Evolutionary conservation across 2,888 invertebrate species (phyloP), one percentile per base, ranked within the genome.

Genomic region (Lasioglossum oenotherae): DNA sequence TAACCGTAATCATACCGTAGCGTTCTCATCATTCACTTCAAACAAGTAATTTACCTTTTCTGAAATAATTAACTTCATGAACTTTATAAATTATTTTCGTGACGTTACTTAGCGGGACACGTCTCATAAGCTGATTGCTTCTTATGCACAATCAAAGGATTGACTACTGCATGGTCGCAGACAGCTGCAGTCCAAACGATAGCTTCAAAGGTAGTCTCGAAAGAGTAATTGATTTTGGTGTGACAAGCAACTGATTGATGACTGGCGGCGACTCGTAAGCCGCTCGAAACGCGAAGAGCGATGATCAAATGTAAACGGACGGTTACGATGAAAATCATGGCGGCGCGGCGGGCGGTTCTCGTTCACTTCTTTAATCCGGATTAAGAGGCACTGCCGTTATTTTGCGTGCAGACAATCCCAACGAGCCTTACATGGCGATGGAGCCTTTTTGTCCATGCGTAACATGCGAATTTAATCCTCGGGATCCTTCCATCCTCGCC

Each of bases 401-500:
- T 78, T 76, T 67, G 35, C 76, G 38, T 60, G 27, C 93, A 98
- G 99, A 98, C 95, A 98, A 98, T 94, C 98, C 99, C 0, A 99
- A 98, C 94, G 97, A 97, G 87, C 98, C 99, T 0, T 97, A 98
- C 87, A 96, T 98, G 82, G 96, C 97, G 1, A 95, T 99, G 89
- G 97, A 97, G 92, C 98, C 98, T 3, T 96, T 97, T 74, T 97
- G 97, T 74, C 97, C 98, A 0, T 96, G 98, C 77, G 97, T 98
- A 12, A 98, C 98, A 93, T 95, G 98, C 78, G 98, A 98, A 94
- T 99, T 98, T 95, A 98, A 99, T 95, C 98, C 98, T 67, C 98
- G 98, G 93, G 99, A 99, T 95, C 97, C 97, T 27, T 97, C 97
- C 87, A 96, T 97, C 88, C 95, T 98, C 84, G 97, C 97, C 35